Conservation (phyloP, 2,888 invertebrate genomes). For the Aphrophora alni region DNA sequence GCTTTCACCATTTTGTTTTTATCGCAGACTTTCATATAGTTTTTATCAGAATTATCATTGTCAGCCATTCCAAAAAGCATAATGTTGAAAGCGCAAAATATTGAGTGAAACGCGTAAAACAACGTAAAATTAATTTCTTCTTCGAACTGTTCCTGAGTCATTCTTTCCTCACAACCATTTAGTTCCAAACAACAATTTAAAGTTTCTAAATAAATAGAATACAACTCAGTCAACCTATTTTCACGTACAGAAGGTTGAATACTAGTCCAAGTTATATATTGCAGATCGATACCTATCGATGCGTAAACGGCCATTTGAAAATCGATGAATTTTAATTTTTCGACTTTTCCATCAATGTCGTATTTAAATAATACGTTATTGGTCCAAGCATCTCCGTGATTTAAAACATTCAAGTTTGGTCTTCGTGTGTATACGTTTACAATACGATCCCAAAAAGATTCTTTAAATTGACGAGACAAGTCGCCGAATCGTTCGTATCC, state of each 20-base stretch:
- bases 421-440: no score
- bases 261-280: slow-evolving; percentile 38
- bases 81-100: no score
- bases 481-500: no score
- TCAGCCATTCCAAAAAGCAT: no score
- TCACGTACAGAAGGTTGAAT: slow-evolving; percentile 32
- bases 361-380: slow-evolving; percentile 45
- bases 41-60: no score
- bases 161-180: slow-evolving; percentile 10
- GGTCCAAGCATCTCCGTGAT: slow-evolving; percentile 43
- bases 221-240: slow-evolving; percentile 15
- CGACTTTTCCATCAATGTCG: slow-evolving; percentile 15
- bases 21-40: no score
- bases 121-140: neutral
- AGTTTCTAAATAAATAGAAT: slow-evolving; percentile 19
- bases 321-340: slow-evolving; percentile 38
- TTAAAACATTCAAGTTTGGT: slow-evolving; percentile 32
- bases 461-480: no score
- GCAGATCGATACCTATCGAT: slow-evolving; percentile 40
- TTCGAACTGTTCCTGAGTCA: slow-evolving; percentile 9
- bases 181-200: slow-evolving; percentile 25
- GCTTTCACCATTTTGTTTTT: no score
- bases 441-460: no score
- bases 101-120: no score
- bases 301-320: slow-evolving; percentile 39